A percentile compares a stretch with the other conserved stretches of the same genome.
Evolutionary conservation across 1,140 invertebrate species (phyloP).

Genomic region (Pachypsylla venusta): DNA sequence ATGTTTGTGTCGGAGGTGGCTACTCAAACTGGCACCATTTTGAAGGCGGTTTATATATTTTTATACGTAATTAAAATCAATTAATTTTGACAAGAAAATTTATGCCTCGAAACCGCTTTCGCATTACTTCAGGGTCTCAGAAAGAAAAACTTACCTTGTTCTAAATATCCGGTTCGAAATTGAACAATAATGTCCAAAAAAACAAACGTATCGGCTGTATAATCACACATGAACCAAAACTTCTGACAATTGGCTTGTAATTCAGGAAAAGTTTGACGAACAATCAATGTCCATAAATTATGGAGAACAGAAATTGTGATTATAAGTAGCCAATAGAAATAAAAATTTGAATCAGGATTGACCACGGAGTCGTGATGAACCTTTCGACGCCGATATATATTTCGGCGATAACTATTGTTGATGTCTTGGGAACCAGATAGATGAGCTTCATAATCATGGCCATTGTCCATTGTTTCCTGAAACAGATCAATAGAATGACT

Average conservation of each 20-base stretch:
- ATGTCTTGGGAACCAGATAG: slow-evolving; percentile 31
- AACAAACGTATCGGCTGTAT: slow-evolving; percentile 71
- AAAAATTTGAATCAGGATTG: slow-evolving; percentile 88
- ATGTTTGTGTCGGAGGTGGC: too few relatives aligned
- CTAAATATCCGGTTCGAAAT: slow-evolving; percentile 86
- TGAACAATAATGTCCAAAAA: slow-evolving; percentile 76
- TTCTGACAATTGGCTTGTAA: slow-evolving; percentile 52
- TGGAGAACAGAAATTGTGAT: slow-evolving; percentile 80
- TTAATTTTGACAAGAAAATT: too few relatives aligned
- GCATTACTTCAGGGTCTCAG: too few relatives aligned
- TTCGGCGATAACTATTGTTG: slow-evolving; percentile 36
- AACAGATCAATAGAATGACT: too few relatives aligned
- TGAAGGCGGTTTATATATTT: too few relatives aligned
- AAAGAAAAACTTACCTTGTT: slow-evolving; percentile 61
- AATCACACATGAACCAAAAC: slow-evolving; percentile 69
- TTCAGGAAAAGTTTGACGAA: slow-evolving; percentile 84
- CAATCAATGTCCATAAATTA: slow-evolving; percentile 90
- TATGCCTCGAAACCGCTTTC: too few relatives aligned
- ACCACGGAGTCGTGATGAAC: slow-evolving; percentile 65
- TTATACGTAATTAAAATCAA: too few relatives aligned
- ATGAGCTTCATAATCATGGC: slow-evolving; percentile 31
- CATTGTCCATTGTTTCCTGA: slow-evolving; percentile 45
- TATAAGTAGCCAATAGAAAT: slow-evolving; percentile 87
- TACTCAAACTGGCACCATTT: too few relatives aligned
- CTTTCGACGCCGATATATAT: slow-evolving; percentile 39